Base-by-base conservation (phyloP, 1,140 invertebrate genomes). In the Venturia canescens region DNA sequence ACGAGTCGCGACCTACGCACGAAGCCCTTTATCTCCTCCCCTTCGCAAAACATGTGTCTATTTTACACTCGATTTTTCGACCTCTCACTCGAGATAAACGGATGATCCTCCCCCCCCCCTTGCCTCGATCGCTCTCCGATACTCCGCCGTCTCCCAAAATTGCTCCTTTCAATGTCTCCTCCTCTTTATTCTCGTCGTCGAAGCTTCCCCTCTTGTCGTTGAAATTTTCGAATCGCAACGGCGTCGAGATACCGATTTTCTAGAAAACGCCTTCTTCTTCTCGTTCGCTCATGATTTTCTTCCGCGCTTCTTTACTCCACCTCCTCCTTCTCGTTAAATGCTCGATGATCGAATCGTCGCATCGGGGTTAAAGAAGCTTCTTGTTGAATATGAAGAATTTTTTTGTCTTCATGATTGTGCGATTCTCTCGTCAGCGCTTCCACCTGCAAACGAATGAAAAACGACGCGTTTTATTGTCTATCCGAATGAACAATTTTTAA, bases 331-430 rank as follows among this genome's bases (percentile, higher is more conserved):
- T 44, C 38, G 38, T 44, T 1, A 27, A 48, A 13, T 38, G 53
- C 31, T 23, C 34, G 34, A 50, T 82, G 34, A 50, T 82, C 69
- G 38, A 21, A 44, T 44, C 11, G 38, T 44, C 7, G 38, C 34
- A 50, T 38, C 16, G 15, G 27, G 34, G 23, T 82, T 85, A 85
- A 70, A 88, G 81, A 5, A 86, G 79, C 80, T 87, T 85, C 71
- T 87, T 84, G 53, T 89, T 85, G 84, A 87, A 86, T 80, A 86
- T 83, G 71, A 89, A 87, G 69, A 83, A 85, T 63, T 86, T 88
- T 72, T 80, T 83, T 34, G 84, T 78, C 84, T 81, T 85, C 86
- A 86, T 87, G 82, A 84, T 80, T 80, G 29, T 23, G 27, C 48
- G 50, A 57, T 53, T 31, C 21, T n/a, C 18, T 31, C 70, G 38